Percentiles rank a stretch among this genome's conserved stretches.
Evolutionary conservation across 2,888 invertebrate genomes (phyloP).

Genomic region (Allacma fusca): DNA sequence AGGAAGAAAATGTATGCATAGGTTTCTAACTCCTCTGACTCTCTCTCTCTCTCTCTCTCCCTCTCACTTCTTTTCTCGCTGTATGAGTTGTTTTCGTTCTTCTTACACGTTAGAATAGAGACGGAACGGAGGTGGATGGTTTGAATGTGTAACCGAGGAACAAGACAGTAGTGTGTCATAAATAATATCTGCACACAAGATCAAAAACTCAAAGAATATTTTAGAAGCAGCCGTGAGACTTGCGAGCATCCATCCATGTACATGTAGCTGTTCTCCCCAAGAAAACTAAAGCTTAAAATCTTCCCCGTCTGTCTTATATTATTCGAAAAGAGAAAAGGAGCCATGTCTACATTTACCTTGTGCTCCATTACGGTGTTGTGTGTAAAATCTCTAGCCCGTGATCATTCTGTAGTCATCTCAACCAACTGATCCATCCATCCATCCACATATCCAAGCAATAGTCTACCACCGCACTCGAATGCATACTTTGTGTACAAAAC

Average conservation of each 20-base stretch:
- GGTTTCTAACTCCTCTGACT: conserved; percentile 8
- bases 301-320: conserved; percentile 17
- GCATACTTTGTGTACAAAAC: conserved; percentile 13
- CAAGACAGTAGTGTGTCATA: conserved; percentile 53
- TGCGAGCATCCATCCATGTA: conserved; percentile 26
- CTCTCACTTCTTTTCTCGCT: background rate
- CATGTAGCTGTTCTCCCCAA: conserved; percentile 11
- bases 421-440: conserved; percentile 30
- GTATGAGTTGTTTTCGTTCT: conserved; percentile 14
- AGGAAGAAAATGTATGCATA: conserved; percentile 22
- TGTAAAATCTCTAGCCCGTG: conserved; percentile 14
- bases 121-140: conserved; percentile 39
- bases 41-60: background rate
- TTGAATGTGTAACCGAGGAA: conserved; percentile 41
- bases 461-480: conserved; percentile 13
- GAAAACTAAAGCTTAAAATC: conserved; percentile 6
- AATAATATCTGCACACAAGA: conserved; percentile 52
- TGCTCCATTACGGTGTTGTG: conserved; percentile 32
- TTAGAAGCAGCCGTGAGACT: conserved; percentile 32
- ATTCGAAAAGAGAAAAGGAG: conserved; percentile 21
- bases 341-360: conserved; percentile 29
- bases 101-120: conserved; percentile 6
- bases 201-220: conserved; percentile 51
- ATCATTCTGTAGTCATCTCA: conserved; percentile 39
- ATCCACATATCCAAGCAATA: conserved; percentile 32